phyloP scores from a whole-genome alignment of 2,888 invertebrate genomes.

The Limnephilus lunatus region DNA sequence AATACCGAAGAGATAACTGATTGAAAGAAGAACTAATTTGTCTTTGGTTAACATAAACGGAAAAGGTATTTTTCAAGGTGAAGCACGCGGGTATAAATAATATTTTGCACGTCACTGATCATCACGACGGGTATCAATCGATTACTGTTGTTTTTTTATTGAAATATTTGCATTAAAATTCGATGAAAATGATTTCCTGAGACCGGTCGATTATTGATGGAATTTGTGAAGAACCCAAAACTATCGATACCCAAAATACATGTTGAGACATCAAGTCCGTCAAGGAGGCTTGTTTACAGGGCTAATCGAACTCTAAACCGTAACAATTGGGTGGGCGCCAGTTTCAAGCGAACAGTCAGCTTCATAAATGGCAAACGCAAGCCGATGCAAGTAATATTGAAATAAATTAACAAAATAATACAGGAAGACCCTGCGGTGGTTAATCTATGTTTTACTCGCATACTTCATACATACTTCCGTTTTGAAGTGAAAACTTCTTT shows the following conservation, averaged over 20 bases:
- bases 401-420: no score
- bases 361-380: background rate
- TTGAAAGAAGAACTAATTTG: background rate
- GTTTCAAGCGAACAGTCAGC: background rate
- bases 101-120: background rate
- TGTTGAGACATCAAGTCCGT: conserved; percentile 43
- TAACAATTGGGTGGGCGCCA: conserved; percentile 50
- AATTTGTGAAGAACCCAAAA: conserved; percentile 29
- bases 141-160: background rate
- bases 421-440: no score
- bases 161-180: conserved; percentile 50
- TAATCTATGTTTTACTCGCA: no score
- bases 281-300: conserved; percentile 27
- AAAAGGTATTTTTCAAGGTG: background rate
- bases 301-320: conserved; percentile 44
- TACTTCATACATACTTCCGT: no score
- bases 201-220: conserved; percentile 35
- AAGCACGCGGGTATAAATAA: background rate
- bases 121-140: background rate
- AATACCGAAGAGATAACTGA: background rate
- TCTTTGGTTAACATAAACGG: background rate
- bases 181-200: conserved; percentile 41
- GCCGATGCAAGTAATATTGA: no score
- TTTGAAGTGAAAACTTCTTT: no score
- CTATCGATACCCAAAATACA: conserved; percentile 11